Base-by-base conservation (phyloP, 2,797 vertebrate species). In the Eremophila alpestris region DNA sequence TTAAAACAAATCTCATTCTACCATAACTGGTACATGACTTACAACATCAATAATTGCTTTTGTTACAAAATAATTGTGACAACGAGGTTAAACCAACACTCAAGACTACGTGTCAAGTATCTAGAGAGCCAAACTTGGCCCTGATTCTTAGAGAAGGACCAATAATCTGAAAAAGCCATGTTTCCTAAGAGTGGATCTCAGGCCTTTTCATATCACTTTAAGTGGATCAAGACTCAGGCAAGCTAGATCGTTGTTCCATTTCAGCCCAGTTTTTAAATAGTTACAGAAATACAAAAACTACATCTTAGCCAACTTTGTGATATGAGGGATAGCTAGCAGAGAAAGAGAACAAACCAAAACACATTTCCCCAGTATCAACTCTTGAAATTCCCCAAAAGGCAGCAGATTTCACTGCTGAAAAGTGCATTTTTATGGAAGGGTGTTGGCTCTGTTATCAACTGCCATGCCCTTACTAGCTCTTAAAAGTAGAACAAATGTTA, bases 401-500 rank as follows among this genome's bases (percentile, higher is more conserved):
- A 85, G 63, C 54, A 91, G 68, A 95, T 90, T 96, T 96, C 88
- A 68, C 64, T 90, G 87, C 87, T 93, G 92, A 96, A 82, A 94
- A 94, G 88, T 86, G 59, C 83, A 67, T 65, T 90, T 84, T 95
- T 95, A 84, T 87, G 45, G 90, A 85, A 93, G 84, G 74, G 82
- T 90, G 58, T 92, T 91, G 65, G 46, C 89, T 86, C 43, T 2
- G 26, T 89, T 81, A 93, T 93, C 90, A 93, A 83, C 76, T 67
- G 62, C 75, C 93, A 81, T 95, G 94, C 90, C 90, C 88, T 94
- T 90, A 78, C 91, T 89, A 94, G 92, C 87, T 91, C 81, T 96
- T 96, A 85, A 90, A 93, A 96, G 75, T 34, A 82, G 90, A 91
- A 71, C 65, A 94, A 97, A 95, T 77, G 85, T 89, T 88, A 93